phyloP scores from a whole-genome alignment of 2,888 invertebrate genomes.

The Melipona bicolor region DNA sequence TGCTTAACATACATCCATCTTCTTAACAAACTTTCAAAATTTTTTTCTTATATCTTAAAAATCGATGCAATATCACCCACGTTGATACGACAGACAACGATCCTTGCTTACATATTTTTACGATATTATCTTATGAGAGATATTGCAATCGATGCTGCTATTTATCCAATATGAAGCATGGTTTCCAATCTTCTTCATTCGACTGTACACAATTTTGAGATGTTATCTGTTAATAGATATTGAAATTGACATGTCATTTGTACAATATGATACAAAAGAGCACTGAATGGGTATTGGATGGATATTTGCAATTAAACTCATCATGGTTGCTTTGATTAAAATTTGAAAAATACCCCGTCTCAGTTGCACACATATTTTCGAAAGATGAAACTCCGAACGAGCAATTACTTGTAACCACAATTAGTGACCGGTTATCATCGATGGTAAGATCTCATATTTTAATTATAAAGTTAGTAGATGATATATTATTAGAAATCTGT shows the following conservation, averaged over 20 bases:
- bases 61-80: background rate
- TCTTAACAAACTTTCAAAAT: background rate
- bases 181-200: background rate
- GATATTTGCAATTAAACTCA: slow-evolving; percentile 21
- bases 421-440: background rate
- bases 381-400: slow-evolving; percentile 4
- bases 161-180: background rate
- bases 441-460: background rate
- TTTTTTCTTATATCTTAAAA: background rate
- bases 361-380: background rate
- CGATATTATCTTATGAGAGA: background rate
- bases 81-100: background rate
- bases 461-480: background rate
- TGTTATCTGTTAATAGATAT: slow-evolving; percentile 21
- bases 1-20: background rate
- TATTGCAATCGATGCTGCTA: background rate
- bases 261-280: background rate
- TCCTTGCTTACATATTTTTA: background rate
- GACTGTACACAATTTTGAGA: background rate
- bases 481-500: background rate
- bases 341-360: background rate
- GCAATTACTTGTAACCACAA: slow-evolving; percentile 4
- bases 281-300: background rate
- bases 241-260: slow-evolving; percentile 19
- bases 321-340: slow-evolving; percentile 9